A percentile compares a stretch with the other conserved stretches of the same genome.
Evolutionary conservation across 2,797 vertebrate species (phyloP).

Genomic region (Labeo calbasu): DNA sequence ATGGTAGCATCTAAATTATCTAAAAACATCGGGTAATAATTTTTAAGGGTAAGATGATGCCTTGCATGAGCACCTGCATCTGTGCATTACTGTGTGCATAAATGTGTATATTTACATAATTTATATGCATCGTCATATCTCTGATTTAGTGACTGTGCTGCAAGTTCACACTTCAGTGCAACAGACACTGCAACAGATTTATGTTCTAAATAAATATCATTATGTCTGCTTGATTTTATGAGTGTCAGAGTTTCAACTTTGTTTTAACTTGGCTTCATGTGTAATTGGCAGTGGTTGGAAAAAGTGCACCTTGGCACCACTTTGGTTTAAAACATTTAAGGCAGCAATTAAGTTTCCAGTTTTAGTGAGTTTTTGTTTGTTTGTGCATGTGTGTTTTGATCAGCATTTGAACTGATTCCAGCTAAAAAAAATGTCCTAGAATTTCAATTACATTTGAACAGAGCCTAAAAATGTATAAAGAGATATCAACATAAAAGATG

Average conservation of each 20-base stretch:
- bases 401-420: background rate
- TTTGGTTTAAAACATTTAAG: constrained; percentile 9
- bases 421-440: background rate
- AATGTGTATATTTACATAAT: background rate
- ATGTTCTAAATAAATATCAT: background rate
- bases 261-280: background rate
- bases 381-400: background rate
- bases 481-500: too few species aligned
- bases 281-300: background rate
- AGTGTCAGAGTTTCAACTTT: background rate
- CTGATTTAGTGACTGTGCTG: background rate
- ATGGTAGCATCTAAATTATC: background rate
- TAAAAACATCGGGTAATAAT: too few species aligned
- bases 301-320: background rate
- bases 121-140: background rate
- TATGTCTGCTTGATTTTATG: background rate
- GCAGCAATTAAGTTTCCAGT: background rate
- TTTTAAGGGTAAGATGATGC: background rate
- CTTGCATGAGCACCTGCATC: background rate
- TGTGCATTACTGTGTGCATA: background rate
- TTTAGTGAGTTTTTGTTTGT: constrained; percentile 1
- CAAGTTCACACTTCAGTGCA: constrained; percentile 2
- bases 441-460: background rate
- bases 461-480: background rate
- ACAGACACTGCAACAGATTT: background rate